A percentile compares a stretch with the other conserved stretches of the same genome.
These are phyloP conservation scores for Drosophila longiperda DNA, from an alignment of 2,888 invertebrate genomes.

Conservation along the genomic window DNA sequence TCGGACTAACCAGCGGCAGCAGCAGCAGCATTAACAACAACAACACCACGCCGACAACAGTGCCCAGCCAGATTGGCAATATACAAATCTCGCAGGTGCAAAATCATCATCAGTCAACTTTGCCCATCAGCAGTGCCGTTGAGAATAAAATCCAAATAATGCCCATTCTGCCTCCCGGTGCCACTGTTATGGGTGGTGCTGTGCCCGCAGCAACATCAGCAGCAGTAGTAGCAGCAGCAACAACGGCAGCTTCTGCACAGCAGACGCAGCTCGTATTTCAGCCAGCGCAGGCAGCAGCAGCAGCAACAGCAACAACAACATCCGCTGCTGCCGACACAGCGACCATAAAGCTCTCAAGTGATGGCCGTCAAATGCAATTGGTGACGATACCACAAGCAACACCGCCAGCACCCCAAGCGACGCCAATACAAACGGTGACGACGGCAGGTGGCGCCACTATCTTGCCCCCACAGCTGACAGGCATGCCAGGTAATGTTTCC, in stretches of 20 bases:
- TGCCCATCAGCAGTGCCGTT: conserved; percentile 82
- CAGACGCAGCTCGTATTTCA: conserved; percentile 68
- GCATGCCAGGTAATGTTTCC: conserved; percentile 78
- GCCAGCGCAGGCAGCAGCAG: conserved; percentile 35
- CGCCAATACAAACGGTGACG: conserved; percentile 43
- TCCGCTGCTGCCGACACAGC: conserved; percentile 44
- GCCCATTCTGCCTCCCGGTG: conserved; percentile 82
- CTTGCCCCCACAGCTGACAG: conserved; percentile 72
- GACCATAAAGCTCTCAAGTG: conserved; percentile 71
- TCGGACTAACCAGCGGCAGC: conserved; percentile 25
- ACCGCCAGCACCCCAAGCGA: conserved; percentile 36
- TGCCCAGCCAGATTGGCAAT: conserved; percentile 85
- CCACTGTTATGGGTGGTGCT: conserved; percentile 72
- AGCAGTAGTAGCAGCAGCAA: conserved; percentile 7
- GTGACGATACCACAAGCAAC: conserved; percentile 73
- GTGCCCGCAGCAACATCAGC: conserved; percentile 43
- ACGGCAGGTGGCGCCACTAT: conserved; percentile 66
- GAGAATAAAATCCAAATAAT: conserved; percentile 85
- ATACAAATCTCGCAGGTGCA: conserved; percentile 85
- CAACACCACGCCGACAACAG: conserved; percentile 73
- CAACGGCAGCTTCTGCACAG: conserved; percentile 37
- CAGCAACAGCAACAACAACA: conserved; percentile 30
- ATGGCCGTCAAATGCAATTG: conserved; percentile 80
- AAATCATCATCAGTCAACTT: conserved; percentile 67
- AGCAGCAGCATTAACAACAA: conserved; percentile 13